Conservation (phyloP, 2,797 vertebrate species). For the Miichthys miiuy region DNA sequence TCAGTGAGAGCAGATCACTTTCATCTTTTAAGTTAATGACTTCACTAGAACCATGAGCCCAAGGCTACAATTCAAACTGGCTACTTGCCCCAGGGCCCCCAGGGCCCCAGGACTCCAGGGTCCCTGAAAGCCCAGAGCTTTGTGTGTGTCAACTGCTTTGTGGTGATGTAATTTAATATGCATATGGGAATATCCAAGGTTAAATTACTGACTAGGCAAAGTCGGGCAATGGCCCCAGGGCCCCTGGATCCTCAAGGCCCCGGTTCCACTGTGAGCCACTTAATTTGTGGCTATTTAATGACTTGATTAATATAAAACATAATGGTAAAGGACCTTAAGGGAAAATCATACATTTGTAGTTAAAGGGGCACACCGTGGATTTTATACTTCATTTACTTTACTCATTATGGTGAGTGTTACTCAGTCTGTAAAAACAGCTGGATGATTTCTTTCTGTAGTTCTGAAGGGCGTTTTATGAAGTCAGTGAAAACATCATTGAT, state of each 20-base stretch:
- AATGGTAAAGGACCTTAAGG: not conserved
- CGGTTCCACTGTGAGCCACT: not conserved
- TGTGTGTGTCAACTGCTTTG: slow-evolving; percentile 10
- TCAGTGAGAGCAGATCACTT: not conserved
- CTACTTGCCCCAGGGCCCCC: not conserved
- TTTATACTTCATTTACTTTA: not conserved
- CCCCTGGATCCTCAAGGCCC: not conserved
- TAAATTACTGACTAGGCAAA: not conserved
- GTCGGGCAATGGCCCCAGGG: not conserved
- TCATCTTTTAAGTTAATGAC: not conserved
- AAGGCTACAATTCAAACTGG: not conserved
- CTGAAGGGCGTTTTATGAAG: not conserved
- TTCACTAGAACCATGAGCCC: not conserved
- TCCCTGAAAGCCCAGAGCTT: not conserved
- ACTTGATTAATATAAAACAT: not conserved
- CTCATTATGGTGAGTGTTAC: not conserved
- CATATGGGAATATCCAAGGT: not conserved
- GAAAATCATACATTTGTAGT: not conserved
- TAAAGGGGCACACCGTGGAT: not conserved
- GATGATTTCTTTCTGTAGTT: not conserved
- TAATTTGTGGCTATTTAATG: slow-evolving; percentile 1
- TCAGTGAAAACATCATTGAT: not conserved
- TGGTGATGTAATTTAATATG: slow-evolving; percentile 1
- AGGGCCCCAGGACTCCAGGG: not conserved
- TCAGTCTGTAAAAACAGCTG: not conserved